Evolutionary conservation across 2,888 invertebrate species (phyloP), one percentile per base, ranked within the genome.

Genomic region (Thereva unica): DNA sequence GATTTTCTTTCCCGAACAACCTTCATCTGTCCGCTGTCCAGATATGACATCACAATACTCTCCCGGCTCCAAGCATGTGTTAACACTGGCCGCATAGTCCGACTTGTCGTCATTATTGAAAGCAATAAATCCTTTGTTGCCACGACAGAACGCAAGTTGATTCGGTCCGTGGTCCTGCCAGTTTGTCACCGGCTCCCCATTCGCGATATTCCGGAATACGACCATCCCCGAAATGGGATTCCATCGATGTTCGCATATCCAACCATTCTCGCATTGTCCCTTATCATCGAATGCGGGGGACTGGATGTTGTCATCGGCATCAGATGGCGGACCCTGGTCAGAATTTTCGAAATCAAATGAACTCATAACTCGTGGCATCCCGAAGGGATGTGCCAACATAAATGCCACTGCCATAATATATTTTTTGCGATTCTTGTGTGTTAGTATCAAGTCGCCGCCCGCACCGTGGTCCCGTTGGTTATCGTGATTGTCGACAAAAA

Each of bases 81-180:
- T 84, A 73, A 83, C 79, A 52, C 85, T 85, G 40, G 92, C 74
- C 9, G 84, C 52, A 76, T n/a, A 44, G 71, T 87, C 84, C 72
- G 83, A 83, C 92, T 44, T 9, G 34, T 78, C 76, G 12, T 90
- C 89, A 61, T 84, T 85, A 75, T 92, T 93, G 73, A 93, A 86
- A 4, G 89, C 92, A 6, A 93, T 79, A 76, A 93, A 94, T 5
- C 85, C 91, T 72, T 84, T 84, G 59, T 85, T 83, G 0, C 92
- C 92, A n/a, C 93, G 86, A 71, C 91, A 89, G 83, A 93, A 94
- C 2, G 93, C 89, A 63, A 94, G 92, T 80, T 94, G 93, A 76
- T 91, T 89, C 76, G 86, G 85, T 0, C 85, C 86, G 71, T 92
- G 91, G 74, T 89, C 89, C 91, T 92, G 93, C 92, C 93, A 95